Base-by-base conservation (phyloP, 2,113 vertebrate genomes). In the Perca flavescens region DNA sequence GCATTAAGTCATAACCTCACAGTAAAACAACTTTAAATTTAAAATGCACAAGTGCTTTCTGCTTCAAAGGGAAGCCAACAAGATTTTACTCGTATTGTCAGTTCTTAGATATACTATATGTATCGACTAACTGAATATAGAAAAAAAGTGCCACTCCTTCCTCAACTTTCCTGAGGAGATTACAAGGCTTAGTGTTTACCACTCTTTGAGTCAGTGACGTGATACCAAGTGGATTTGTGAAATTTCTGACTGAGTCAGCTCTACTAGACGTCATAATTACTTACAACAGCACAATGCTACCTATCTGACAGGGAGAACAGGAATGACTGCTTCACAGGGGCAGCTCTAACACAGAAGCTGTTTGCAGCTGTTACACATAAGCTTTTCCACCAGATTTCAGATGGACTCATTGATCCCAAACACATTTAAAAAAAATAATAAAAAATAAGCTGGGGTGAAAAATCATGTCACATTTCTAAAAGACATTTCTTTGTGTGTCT, bases 271-370 rank as follows among this genome's bases (percentile, higher is more conserved):
- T 80, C 71, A 67, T 40, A 21, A 57, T 85, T 74, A 75, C 70
- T 87, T 79, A 76, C n/a, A 60, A 54, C 52, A 56, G 61, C 62
- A 31, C 66, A 10, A 43, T n/a, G 36, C 15, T 36, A 87, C 87
- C 80, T 54, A 90, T 87, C 79, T 60, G 86, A 93, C 93, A 46
- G 87, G 92, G 21, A 74, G 64, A 88, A 87, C 89, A 36, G 76
- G 92, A 82, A 52, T 1, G 15, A 65, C 77, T 0, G 22, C 84
- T 75, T 77, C 21, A 46, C 49, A 4, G 21, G 31, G 50, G 46
- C 25, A 43, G 19, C 22, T 34, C 10, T 0, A 19, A 66, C 74
- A 84, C 62, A 82, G 57, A 88, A 88, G 86, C 72, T 81, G 63
- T 43, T 82, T 60, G 36, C 52, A 61, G 52, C 76, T 69, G 63